These are phyloP conservation scores for Melikaiella ostensackeni DNA, from an alignment of 2,888 invertebrate genomes.

Conservation along the genomic window DNA sequence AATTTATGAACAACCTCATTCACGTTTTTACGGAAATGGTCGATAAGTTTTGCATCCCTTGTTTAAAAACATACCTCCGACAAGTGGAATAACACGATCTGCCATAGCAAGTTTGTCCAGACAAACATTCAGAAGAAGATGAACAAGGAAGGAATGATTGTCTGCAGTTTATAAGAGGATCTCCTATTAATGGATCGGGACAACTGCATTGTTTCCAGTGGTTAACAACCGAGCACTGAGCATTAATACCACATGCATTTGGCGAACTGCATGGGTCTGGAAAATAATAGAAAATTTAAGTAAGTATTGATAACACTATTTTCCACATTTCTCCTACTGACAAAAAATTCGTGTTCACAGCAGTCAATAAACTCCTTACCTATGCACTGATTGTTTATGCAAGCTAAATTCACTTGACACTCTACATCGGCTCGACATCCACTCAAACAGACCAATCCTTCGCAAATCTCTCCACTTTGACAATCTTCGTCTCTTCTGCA, in stretches of 20 bases:
- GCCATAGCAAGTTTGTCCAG: constrained; percentile 87
- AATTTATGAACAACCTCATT: neutral
- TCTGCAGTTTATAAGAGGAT: constrained; percentile 86
- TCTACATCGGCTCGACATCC: constrained; percentile 91
- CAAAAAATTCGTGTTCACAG: neutral
- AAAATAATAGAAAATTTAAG: constrained; percentile 35
- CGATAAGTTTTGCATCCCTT: neutral
- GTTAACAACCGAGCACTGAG: constrained; percentile 84
- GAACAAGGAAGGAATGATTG: constrained; percentile 83
- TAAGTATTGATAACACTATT: neutral
- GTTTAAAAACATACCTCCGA: constrained; percentile 80
- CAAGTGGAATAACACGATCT: constrained; percentile 88
- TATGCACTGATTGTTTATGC: constrained; percentile 87
- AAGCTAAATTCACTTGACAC: constrained; percentile 86
- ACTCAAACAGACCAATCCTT: constrained; percentile 86
- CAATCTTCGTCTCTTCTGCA: constrained; percentile 93
- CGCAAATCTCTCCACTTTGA: constrained; percentile 91
- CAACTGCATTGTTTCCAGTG: constrained; percentile 88
- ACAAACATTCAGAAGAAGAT: constrained; percentile 83
- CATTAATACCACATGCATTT: constrained; percentile 91
- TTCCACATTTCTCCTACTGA: neutral
- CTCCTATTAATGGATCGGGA: constrained; percentile 85
- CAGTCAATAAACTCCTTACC: constrained; percentile 66
- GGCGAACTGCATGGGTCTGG: constrained; percentile 86
- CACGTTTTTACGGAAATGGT: neutral